Evolutionary conservation across 1,140 invertebrate species (phyloP).

Genomic region (Megalonaias nervosa): DNA sequence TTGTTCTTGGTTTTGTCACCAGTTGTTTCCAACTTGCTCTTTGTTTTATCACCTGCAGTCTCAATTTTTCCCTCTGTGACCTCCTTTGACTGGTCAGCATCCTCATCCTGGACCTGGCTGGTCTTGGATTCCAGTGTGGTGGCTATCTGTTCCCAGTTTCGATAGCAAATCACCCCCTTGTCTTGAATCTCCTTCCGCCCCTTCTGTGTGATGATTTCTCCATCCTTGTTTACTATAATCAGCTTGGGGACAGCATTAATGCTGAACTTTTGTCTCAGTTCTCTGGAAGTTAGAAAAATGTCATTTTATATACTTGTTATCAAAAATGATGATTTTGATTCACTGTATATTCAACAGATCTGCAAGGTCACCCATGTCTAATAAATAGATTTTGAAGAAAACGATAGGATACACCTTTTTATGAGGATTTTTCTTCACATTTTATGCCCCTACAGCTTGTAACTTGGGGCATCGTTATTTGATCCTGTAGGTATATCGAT

Average conservation of each 20-base stretch:
- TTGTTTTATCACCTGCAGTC: not conserved
- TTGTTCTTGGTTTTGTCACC: too few relatives aligned
- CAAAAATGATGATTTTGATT: too few relatives aligned
- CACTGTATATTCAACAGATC: not conserved
- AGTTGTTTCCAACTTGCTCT: not conserved
- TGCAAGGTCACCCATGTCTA: not conserved
- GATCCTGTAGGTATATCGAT: too few relatives aligned
- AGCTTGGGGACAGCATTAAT: constrained; percentile 52
- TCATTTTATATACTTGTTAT: not conserved
- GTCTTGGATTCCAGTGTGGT: constrained; percentile 35
- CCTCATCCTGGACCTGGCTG: constrained; percentile 15
- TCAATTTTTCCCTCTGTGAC: not conserved
- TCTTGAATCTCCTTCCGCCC: constrained; percentile 58
- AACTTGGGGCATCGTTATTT: too few relatives aligned
- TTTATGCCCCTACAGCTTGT: too few relatives aligned
- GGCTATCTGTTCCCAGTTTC: constrained; percentile 37
- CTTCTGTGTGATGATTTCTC: constrained; percentile 46
- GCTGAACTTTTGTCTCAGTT: constrained; percentile 39
- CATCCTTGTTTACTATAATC: constrained; percentile 43
- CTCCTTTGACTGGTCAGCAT: not conserved
- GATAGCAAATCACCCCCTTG: constrained; percentile 44
- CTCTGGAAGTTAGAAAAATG: constrained; percentile 28
- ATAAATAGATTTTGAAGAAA: not conserved
- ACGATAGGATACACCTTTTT: too few relatives aligned
- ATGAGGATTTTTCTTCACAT: too few relatives aligned